Percentiles rank a stretch among this genome's conserved stretches.
Conservation (phyloP, 2,797 vertebrate genomes). For the Dromococcyx pavoninus region DNA sequence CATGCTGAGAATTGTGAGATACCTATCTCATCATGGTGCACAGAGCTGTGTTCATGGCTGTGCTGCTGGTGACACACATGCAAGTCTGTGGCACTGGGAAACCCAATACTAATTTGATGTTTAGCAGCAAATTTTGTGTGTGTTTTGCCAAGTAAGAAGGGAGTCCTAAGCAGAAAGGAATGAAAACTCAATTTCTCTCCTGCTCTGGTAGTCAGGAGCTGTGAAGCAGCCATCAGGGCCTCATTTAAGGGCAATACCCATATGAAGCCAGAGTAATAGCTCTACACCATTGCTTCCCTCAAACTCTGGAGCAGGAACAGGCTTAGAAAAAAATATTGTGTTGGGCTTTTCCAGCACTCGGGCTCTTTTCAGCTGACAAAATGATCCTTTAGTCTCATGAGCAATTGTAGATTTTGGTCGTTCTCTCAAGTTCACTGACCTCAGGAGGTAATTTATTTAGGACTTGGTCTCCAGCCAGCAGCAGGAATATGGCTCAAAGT, state of each 20-base stretch:
- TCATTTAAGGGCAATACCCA: not conserved
- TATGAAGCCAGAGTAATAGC: not conserved
- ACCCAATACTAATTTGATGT: not conserved
- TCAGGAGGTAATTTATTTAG: not conserved
- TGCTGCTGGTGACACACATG: not conserved
- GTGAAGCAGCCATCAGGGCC: not conserved
- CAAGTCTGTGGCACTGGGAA: not conserved
- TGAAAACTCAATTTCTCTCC: not conserved
- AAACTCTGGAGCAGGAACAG: fast-evolving
- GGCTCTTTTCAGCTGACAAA: not conserved
- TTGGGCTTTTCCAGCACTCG: not conserved
- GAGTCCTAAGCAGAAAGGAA: not conserved
- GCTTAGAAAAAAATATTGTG: not conserved
- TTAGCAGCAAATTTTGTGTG: not conserved
- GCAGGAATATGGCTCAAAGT: not conserved
- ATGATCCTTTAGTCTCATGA: not conserved
- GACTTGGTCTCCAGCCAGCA: not conserved
- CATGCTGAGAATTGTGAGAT: not conserved
- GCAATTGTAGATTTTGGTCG: not conserved
- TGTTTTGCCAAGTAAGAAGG: not conserved
- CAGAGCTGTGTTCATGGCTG: not conserved
- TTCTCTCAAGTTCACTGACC: not conserved
- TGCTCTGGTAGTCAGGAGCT: not conserved
- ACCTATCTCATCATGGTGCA: not conserved
- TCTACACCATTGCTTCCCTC: not conserved